phyloP scores from a whole-genome alignment of 1,140 invertebrate genomes.

The Oreohelix idahoensis region DNA sequence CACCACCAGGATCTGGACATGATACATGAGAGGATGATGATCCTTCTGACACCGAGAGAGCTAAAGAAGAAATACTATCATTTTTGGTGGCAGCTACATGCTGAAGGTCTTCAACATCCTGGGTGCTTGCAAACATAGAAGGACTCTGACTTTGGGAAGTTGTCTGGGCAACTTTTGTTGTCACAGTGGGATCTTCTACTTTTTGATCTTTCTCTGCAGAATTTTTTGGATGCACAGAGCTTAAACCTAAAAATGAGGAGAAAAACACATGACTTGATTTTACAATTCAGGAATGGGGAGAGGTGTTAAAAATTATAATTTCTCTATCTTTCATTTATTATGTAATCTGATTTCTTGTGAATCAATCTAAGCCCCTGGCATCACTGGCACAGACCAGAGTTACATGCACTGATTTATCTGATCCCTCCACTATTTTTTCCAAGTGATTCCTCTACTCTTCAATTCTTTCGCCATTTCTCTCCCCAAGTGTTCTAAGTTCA shows the following conservation, averaged over 20 bases:
- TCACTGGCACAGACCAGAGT: too few species aligned
- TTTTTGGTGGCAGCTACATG: not conserved
- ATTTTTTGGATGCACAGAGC: not conserved
- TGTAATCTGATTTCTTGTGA: too few species aligned
- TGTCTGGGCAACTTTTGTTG: not conserved
- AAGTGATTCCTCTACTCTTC: too few species aligned
- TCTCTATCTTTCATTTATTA: too few species aligned
- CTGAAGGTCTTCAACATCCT: conserved; percentile 33
- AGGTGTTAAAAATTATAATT: too few species aligned
- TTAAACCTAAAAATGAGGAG: not conserved
- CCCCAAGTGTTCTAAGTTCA: too few species aligned
- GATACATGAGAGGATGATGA: conserved; percentile 61
- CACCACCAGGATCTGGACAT: conserved; percentile 52
- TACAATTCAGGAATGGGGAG: too few species aligned
- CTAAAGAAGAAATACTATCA: not conserved
- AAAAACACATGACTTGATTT: not conserved
- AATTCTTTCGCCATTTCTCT: too few species aligned
- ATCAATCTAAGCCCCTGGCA: too few species aligned
- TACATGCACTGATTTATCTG: too few species aligned
- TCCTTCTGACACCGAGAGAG: conserved; percentile 50
- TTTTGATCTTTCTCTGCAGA: not conserved
- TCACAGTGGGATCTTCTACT: not conserved
- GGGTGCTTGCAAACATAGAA: conserved; percentile 8
- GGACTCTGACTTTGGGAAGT: not conserved
- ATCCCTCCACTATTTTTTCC: too few species aligned